Percentiles rank a stretch among this genome's conserved stretches.
These are phyloP conservation scores for Apodemia zela DNA, from an alignment of 2,888 invertebrate species.

Conservation along the genomic window DNA sequence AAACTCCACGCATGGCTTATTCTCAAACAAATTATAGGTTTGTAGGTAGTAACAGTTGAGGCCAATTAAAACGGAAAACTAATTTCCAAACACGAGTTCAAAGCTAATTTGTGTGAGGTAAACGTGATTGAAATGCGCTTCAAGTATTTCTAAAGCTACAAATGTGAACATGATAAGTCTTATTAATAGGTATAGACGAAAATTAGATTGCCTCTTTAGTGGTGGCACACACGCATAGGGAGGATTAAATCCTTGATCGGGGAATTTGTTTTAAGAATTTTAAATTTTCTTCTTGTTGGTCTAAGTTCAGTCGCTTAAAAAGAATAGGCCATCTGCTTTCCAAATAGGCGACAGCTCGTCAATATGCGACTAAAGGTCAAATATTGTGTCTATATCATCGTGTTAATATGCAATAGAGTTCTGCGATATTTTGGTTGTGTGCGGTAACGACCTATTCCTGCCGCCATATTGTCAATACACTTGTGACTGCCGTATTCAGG, in stretches of 20 bases:
- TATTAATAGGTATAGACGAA: background rate
- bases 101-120: background rate
- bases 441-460: no score
- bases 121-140: background rate
- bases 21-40: constrained; percentile 19
- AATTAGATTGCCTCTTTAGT: background rate
- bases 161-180: background rate
- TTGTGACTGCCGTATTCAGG: no score
- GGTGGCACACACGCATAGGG: background rate
- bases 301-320: no score
- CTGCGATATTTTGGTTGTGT: no score
- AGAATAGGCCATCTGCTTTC: no score
- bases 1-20: constrained; percentile 18
- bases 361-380: no score
- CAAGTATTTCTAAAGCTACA: background rate
- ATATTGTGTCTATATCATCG: no score
- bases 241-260: background rate
- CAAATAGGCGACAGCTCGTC: no score
- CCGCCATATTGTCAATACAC: no score
- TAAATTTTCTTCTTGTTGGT: no score
- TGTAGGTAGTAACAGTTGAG: constrained; percentile 11
- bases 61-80: constrained; percentile 17
- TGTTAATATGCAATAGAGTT: no score
- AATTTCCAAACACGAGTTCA: constrained; percentile 18
- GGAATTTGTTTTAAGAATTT: no score